These are phyloP conservation scores for Cantharis nigra DNA, from an alignment of 2,888 invertebrate species.

Conservation along the genomic window DNA sequence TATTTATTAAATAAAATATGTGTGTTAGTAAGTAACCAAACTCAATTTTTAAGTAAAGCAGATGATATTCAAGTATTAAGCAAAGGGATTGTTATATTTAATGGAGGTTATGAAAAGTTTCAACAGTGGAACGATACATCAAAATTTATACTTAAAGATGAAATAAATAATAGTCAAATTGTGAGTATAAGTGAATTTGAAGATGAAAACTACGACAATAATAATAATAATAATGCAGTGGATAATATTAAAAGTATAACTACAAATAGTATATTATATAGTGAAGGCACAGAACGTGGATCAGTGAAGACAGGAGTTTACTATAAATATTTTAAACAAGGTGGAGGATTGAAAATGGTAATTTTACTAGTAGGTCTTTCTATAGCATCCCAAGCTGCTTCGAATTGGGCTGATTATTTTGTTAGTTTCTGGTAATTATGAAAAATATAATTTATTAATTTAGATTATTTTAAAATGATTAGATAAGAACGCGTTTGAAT, in stretches of 20 bases:
- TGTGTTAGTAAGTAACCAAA: conserved; percentile 68
- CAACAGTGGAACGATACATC: not conserved
- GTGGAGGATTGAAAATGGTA: conserved; percentile 38
- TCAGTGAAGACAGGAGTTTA: conserved; percentile 39
- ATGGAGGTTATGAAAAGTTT: conserved; percentile 58
- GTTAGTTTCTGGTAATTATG: conserved; percentile 38
- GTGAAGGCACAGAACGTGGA: conserved; percentile 40
- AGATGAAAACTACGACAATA: not conserved
- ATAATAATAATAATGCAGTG: not conserved
- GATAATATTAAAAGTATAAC: not conserved
- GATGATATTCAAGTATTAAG: conserved; percentile 61
- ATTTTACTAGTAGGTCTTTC: conserved; percentile 34
- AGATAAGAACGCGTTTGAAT: too few species aligned
- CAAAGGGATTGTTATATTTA: conserved; percentile 60
- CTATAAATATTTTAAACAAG: conserved; percentile 39
- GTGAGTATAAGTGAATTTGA: not conserved
- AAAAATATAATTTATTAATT: too few species aligned
- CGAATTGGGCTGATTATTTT: conserved; percentile 37
- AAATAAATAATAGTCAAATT: not conserved
- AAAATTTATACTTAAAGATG: conserved; percentile 54
- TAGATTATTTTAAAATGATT: too few species aligned
- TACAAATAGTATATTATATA: conserved; percentile 35
- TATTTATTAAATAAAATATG: conserved; percentile 60
- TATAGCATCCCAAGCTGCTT: conserved; percentile 34
- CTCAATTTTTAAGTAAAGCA: conserved; percentile 60